Evolutionary conservation across 2,797 vertebrate genomes (phyloP), one percentile per base, ranked within the genome.

Genomic region (Myripristis jacobus): DNA sequence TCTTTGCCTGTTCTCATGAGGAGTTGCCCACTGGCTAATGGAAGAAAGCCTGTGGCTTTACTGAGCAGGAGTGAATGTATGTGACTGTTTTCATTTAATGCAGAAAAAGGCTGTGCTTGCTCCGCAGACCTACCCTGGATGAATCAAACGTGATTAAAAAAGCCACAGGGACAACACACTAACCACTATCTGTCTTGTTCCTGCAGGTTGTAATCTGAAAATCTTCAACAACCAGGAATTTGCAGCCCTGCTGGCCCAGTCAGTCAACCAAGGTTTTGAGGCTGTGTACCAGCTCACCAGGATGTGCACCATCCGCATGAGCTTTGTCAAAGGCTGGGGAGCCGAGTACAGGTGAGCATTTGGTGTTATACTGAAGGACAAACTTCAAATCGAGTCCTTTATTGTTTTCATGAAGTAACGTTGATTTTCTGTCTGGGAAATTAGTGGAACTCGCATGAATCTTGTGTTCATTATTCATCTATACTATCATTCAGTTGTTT

Each of bases 281-380:
- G 98, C 98, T 0, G 98, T 99, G 24, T 99, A 99, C 89, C 98
- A 99, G 82, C 94, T 99, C 87, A 99, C 98, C 83, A 95, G 98
- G 93, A 99, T 99, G 98, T 99, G 98, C 87, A 99, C 98, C 85
- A 99, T 99, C 90, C 95, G 98, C 88, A 99, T 99, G 98, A 99
- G 98, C 87, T 99, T 99, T 66, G 98, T 99, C 74, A 99, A 99
- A 95, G 98, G 98, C 69, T 99, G 98, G 98, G 98, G 98, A 71
- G 98, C 98, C 0, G 98, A 99, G 83, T 99, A 99, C 93, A 96
- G 97, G 97, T 98, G 90, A 86, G 83, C 12, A 41, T 41, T 12
- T 13, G 15, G 3, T 41, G 38, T 41, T 15, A 1, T 16, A 41
- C 15, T 3, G 38, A 13, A 41, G 38, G 38, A 41, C n/a, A n/a